phyloP scores from a whole-genome alignment of 2,797 vertebrate species.

The Clarias platycephalus region DNA sequence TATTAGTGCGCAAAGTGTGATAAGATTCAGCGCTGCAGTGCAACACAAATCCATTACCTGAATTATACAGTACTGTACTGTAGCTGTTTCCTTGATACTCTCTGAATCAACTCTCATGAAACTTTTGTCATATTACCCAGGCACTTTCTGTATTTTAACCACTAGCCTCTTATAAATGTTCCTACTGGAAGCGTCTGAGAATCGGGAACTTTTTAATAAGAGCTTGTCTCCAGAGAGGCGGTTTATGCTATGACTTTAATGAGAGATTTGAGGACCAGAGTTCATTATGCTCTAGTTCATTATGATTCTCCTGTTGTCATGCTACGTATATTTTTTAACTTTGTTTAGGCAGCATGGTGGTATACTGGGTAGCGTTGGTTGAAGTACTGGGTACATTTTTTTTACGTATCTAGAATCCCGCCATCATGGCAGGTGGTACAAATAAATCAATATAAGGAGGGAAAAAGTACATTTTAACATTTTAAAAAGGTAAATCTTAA shows the following conservation, averaged over 20 bases:
- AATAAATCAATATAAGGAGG: not conserved
- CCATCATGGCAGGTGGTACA: not conserved
- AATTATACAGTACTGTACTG: not conserved
- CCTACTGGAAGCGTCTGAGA: not conserved
- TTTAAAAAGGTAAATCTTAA: not conserved
- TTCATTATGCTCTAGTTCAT: not conserved
- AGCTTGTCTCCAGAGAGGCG: not conserved
- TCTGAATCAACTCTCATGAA: not conserved
- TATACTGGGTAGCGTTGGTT: too few species aligned
- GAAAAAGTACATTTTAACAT: not conserved
- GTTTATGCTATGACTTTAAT: not conserved
- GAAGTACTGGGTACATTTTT: too few species aligned
- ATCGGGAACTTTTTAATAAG: slow-evolving; percentile 8
- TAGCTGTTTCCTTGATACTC: not conserved
- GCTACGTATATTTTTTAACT: not conserved
- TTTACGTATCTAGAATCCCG: not conserved
- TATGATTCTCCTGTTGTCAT: not conserved
- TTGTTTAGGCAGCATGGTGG: not conserved
- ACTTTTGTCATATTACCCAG: not conserved
- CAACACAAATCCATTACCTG: not conserved
- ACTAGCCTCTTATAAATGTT: not conserved
- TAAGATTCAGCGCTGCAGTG: not conserved
- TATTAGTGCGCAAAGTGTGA: not conserved
- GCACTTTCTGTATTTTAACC: not conserved
- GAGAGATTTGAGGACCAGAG: not conserved